Conservation (phyloP, 2,113 vertebrate species). For the Heloderma charlesbogerti region DNA sequence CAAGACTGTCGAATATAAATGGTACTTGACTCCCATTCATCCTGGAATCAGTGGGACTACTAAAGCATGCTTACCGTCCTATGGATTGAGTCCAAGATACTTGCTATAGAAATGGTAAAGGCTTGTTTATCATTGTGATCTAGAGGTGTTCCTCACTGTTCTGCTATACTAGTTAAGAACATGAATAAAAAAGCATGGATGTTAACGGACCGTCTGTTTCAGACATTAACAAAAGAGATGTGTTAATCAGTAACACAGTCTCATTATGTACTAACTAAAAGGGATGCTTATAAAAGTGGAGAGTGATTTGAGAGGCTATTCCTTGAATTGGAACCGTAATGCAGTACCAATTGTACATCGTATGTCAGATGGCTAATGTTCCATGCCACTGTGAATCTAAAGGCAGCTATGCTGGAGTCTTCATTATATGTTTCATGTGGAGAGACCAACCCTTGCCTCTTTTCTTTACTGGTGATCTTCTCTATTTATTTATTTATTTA, state of each 20-base stretch:
- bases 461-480: neutral
- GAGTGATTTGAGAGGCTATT: neutral
- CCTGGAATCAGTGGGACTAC: neutral
- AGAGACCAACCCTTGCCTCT: neutral
- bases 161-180: neutral
- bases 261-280: neutral
- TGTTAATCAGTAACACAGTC: neutral
- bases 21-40: neutral
- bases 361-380: neutral
- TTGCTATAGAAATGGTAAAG: neutral
- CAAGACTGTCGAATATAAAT: neutral
- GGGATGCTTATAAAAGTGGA: neutral
- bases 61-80: neutral
- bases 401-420: neutral
- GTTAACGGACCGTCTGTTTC: conserved; percentile 40
- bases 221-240: conserved; percentile 55
- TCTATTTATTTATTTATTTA: too few species aligned
- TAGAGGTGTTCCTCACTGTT: neutral
- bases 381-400: neutral
- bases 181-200: conserved; percentile 30
- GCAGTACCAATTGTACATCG: neutral
- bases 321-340: neutral
- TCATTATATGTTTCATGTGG: neutral
- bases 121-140: neutral
- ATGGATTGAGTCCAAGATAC: neutral